These are phyloP conservation scores for Rhopalosiphum maidis DNA, from an alignment of 1,140 invertebrate species.

Conservation along the genomic window DNA sequence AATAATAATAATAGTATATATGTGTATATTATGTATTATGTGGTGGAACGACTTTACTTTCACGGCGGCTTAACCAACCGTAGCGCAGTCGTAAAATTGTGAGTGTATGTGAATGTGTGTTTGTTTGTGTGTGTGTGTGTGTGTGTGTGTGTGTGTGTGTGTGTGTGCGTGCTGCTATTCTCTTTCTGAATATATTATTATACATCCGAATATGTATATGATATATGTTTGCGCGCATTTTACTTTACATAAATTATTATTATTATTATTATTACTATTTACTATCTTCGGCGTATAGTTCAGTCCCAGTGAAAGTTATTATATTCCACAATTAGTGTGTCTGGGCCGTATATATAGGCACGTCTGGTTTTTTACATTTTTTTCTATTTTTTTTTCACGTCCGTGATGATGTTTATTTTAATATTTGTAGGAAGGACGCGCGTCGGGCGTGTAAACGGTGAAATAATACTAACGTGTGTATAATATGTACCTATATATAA, in stretches of 20 bases:
- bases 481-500: not conserved
- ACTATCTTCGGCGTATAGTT: not conserved
- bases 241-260: constrained; percentile 21
- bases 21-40: not conserved
- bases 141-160: too few relatives aligned
- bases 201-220: not conserved
- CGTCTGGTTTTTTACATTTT: not conserved
- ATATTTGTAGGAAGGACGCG: not conserved
- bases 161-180: not conserved
- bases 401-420: not conserved
- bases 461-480: not conserved
- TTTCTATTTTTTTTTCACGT: constrained; percentile 12
- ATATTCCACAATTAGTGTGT: not conserved
- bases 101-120: not conserved
- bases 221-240: constrained; percentile 17
- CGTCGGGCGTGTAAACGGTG: not conserved
- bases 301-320: constrained; percentile 42
- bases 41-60: constrained; percentile 46
- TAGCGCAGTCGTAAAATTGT: constrained; percentile 2
- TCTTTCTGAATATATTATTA: constrained; percentile 13
- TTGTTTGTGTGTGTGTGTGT: not conserved
- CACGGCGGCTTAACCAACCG: constrained; percentile 42
- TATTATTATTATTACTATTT: not conserved
- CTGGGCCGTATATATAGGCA: not conserved
- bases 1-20: not conserved